Evolutionary conservation across 2,113 vertebrate species (phyloP), one percentile per base, ranked within the genome.

Genomic region (Dasyprocta punctata): DNA sequence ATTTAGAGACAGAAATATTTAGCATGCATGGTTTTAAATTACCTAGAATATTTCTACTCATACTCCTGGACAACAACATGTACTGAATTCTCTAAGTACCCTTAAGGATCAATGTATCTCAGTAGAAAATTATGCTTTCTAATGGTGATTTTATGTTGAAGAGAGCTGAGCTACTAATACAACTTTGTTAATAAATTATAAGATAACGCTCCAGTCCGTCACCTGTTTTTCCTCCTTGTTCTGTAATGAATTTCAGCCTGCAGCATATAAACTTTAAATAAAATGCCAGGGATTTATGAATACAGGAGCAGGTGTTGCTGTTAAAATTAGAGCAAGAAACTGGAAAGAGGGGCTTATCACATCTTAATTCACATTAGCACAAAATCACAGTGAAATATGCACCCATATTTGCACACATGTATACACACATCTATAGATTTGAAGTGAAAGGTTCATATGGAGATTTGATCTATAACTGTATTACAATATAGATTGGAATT

Each of bases 261-360:
- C 44, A 90, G 84, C 77, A 96, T 91, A 89, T 52, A 47, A 22
- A 91, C 38, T 89, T 95, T 83, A 92, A 94, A 44, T 96, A 73
- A 8, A 19, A 84, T 95, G 60, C 71, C 86, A 91, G 86, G 60
- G 30, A 92, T 86, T 91, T 38, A 71, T 52, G 67, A 97, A 73
- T 77, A 94, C 63, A 80, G 63, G 69, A 96, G 73, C 92, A 97
- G 89, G 86, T 97, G 94, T 95, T 96, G 36, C 5, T 94, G 38
- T 90, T 94, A 97, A 98, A 97, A 97, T 98, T 97, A 97, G 96
- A 96, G 87, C 7, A 86, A 63, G 67, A 92, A 97, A 96, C 89
- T 86, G 47, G n/a, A 56, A 92, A 71, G 58, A 63, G 78, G 52
- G 36, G 11, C 11, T 94, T 96, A 94, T 78, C 63, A 75, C 12